phyloP scores from a whole-genome alignment of 1,140 invertebrate genomes.

The Himalopsyche phryganea region DNA sequence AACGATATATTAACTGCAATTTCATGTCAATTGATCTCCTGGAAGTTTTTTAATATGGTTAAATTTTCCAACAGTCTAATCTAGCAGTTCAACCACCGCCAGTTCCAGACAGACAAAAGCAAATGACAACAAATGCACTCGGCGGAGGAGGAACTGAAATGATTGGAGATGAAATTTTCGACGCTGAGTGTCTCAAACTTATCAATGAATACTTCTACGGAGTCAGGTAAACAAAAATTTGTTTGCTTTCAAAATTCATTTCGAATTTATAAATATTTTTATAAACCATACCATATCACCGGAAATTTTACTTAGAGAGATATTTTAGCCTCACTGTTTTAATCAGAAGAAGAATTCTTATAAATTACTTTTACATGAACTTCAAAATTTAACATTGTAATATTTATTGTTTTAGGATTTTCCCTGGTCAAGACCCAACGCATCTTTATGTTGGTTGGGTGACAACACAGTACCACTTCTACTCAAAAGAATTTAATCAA shows the following conservation, averaged over 20 bases:
- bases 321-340: neutral
- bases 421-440: conserved; percentile 94
- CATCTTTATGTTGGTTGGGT: conserved; percentile 99
- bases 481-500: conserved; percentile 87
- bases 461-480: conserved; percentile 91
- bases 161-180: conserved; percentile 80
- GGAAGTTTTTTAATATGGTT: too few relatives aligned
- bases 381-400: too few relatives aligned
- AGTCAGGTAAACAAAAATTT: conserved; percentile 47
- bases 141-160: conserved; percentile 66
- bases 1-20: too few relatives aligned
- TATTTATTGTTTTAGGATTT: too few relatives aligned
- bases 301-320: too few relatives aligned
- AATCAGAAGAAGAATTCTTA: neutral
- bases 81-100: conserved; percentile 62
- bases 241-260: neutral
- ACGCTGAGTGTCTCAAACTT: conserved; percentile 81
- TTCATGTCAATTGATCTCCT: too few relatives aligned
- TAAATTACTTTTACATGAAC: too few relatives aligned
- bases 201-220: conserved; percentile 99
- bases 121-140: conserved; percentile 63
- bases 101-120: conserved; percentile 69
- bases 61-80: conserved; percentile 55
- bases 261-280: too few relatives aligned
- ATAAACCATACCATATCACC: too few relatives aligned